Conservation (phyloP, 1,140 invertebrate genomes). For the Samia ricini region DNA sequence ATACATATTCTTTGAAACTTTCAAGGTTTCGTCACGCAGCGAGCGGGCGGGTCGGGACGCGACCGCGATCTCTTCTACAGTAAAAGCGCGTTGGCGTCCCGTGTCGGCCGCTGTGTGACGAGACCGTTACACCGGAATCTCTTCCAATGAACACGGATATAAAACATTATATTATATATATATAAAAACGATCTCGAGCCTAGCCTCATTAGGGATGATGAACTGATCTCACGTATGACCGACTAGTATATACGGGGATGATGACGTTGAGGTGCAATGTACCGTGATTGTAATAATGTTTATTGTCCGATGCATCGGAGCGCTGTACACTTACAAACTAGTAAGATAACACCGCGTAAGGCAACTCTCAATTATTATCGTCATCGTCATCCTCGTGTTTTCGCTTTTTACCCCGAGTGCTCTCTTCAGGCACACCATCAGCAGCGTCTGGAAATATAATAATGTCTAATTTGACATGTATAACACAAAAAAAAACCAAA, state of each 20-base stretch:
- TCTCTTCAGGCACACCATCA: slow-evolving; percentile 65
- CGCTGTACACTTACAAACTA: slow-evolving; percentile 75
- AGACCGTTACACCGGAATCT: no score
- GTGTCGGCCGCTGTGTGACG: no score
- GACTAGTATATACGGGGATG: slow-evolving; percentile 44
- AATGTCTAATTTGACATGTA: no score
- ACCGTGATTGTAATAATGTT: slow-evolving; percentile 45
- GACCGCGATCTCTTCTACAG: no score
- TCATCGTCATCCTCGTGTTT: slow-evolving; percentile 71
- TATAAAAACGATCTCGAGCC: slow-evolving; percentile 18
- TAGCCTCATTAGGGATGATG: slow-evolving; percentile 32
- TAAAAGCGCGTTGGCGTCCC: no score
- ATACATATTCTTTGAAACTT: background rate
- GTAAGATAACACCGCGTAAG: slow-evolving; percentile 69
- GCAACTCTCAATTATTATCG: slow-evolving; percentile 74
- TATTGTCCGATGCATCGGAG: slow-evolving; percentile 73
- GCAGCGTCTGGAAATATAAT: slow-evolving; percentile 41
- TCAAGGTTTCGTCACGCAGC: no score
- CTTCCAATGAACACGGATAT: no score
- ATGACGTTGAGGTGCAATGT: slow-evolving; percentile 37
- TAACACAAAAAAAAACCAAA: no score
- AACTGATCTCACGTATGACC: slow-evolving; percentile 53
- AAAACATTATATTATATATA: slow-evolving; percentile 28
- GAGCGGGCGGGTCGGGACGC: no score
- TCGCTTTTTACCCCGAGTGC: slow-evolving; percentile 76